Evolutionary conservation across 2,113 vertebrate species (phyloP), one percentile per base, ranked within the genome.

Genomic region (Ia io): DNA sequence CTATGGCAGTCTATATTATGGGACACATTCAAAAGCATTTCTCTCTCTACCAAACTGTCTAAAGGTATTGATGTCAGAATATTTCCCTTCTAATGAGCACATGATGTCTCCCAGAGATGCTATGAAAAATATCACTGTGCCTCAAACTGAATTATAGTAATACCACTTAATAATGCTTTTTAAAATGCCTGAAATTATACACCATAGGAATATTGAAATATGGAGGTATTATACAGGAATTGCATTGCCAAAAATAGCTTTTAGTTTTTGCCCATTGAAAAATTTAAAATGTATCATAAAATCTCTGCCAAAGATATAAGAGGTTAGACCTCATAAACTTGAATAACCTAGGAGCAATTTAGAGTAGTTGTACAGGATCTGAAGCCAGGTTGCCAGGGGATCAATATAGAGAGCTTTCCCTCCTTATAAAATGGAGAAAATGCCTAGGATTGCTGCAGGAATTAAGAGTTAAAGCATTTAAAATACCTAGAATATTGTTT

Each of bases 31-130:
- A 95, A 91, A 94, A 76, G 11, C 12, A 42, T 95, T 94, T 95
- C 30, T 91, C 79, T 96, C 22, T 83, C 37, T 71, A 84, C 71
- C 53, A 78, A 93, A 56, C 77, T 95, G 92, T 92, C 88, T 95
- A 88, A 85, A 96, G 87, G 67, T 97, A 86, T 93, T 97, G 77
- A 86, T 93, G 82, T 96, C 88, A 96, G 96, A 92, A 88, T 95
- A 90, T 94, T 93, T 97, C 69, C 69, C 47, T 88, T 90, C 93
- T 97, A 95, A 96, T 95, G 88, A 96, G 80, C 61, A 94, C 37
- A 96, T 63, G 67, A 93, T 96, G 49, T 96, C 35, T 96, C 74
- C 90, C 82, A 86, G 61, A 91, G 70, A 94, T 84, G 69, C 77
- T 83, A 85, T 86, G 56, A 94, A 97, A 96, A 92, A 82, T 83